Evolutionary conservation across 2,888 invertebrate genomes (phyloP).

Genomic region (Microdon myrmicae): DNA sequence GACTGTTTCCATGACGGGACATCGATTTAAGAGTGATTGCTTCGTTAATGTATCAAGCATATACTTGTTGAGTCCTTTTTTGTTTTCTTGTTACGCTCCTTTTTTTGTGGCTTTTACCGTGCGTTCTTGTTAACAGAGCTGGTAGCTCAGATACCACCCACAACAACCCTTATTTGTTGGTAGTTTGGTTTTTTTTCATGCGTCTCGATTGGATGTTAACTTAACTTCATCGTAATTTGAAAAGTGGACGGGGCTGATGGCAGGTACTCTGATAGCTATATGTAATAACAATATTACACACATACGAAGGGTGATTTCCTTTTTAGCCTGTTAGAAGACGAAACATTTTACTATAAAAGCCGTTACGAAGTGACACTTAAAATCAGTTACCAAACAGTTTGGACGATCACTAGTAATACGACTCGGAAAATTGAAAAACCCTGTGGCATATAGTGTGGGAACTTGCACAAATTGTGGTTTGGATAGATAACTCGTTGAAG

Average conservation of each 20-base stretch:
- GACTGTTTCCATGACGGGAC: conserved; percentile 44
- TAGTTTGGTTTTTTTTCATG: conserved; percentile 12
- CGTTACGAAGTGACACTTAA: conserved; percentile 35
- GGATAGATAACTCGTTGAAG: not conserved
- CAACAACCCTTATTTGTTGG: conserved; percentile 12
- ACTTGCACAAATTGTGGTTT: conserved; percentile 1
- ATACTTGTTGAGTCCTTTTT: conserved; percentile 34
- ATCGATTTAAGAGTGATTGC: conserved; percentile 47
- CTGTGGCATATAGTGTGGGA: not conserved
- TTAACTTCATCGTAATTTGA: too few species aligned
- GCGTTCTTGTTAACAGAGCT: conserved; percentile 18
- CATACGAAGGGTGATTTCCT: conserved; percentile 13
- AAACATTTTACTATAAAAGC: conserved; percentile 48
- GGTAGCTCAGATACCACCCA: conserved; percentile 23
- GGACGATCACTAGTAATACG: conserved; percentile 16
- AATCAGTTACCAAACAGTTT: conserved; percentile 43
- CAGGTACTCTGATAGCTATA: conserved; percentile 26
- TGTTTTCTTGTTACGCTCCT: conserved; percentile 24
- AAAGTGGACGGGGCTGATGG: conserved; percentile 12
- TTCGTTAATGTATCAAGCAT: conserved; percentile 39
- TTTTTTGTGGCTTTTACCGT: conserved; percentile 33
- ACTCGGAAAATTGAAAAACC: conserved; percentile 12
- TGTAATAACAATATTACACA: conserved; percentile 10
- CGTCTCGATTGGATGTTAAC: too few species aligned
- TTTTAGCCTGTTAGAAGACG: conserved; percentile 17